These are phyloP conservation scores for Rhorus exstirpatorius DNA, from an alignment of 2,888 invertebrate genomes.

Conservation along the genomic window DNA sequence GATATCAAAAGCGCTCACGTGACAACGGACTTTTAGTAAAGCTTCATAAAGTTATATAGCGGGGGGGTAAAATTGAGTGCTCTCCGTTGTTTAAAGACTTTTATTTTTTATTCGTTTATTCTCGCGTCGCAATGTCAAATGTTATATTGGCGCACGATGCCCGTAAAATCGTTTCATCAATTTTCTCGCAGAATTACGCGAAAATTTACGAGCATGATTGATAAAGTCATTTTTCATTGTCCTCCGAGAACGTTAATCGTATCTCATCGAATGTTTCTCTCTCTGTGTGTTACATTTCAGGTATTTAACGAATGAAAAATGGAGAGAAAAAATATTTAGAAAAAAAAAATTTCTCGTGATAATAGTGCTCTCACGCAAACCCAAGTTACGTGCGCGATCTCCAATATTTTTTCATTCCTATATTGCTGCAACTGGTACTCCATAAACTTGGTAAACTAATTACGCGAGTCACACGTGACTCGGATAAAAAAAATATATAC, in stretches of 20 bases:
- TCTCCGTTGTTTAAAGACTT: neutral
- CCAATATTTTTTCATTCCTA: neutral
- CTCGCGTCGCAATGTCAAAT: neutral
- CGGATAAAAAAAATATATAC: constrained; percentile 49
- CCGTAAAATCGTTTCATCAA: neutral
- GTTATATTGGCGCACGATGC: neutral
- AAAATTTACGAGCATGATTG: neutral
- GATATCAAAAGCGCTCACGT: constrained; percentile 29
- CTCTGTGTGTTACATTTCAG: neutral
- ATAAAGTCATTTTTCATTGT: constrained; percentile 28
- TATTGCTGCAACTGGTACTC: constrained; percentile 17
- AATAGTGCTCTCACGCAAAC: constrained; percentile 28
- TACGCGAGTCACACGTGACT: neutral
- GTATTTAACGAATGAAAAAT: constrained; percentile 30
- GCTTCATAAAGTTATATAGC: neutral
- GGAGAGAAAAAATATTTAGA: neutral
- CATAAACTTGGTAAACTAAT: constrained; percentile 32
- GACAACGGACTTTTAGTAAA: neutral
- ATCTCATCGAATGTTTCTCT: constrained; percentile 1
- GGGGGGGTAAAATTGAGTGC: constrained; percentile 7
- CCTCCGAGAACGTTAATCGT: constrained; percentile 17
- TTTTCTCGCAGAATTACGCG: neutral
- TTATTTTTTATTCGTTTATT: neutral
- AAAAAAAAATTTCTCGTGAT: neutral
- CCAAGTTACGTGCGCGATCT: neutral